phyloP scores from a whole-genome alignment of 92 coral and sea anemone species.

The Siderastrea radians region DNA sequence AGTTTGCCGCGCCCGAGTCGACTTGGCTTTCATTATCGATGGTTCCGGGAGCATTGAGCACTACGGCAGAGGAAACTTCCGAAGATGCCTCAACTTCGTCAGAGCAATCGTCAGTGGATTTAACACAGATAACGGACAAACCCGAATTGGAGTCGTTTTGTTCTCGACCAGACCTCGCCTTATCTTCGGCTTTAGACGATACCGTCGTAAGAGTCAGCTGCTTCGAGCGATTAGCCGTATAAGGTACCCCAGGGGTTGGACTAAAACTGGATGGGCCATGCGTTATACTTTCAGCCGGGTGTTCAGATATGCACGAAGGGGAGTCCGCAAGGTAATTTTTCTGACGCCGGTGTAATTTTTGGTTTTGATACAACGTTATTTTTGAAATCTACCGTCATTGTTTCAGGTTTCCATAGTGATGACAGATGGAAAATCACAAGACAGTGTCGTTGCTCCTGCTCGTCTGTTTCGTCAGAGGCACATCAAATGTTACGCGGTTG shows the following conservation, averaged over 20 bases:
- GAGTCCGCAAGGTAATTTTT: conserved; percentile 55
- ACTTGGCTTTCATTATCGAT: conserved; percentile 83
- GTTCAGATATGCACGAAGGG: conserved; percentile 60
- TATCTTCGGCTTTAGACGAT: conserved; percentile 50
- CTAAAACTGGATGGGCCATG: conserved; percentile 72
- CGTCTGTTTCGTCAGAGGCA: conserved; percentile 54
- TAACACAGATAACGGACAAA: conserved; percentile 45
- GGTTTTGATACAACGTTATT: neutral
- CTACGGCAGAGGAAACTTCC: conserved; percentile 76
- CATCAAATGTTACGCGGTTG: conserved; percentile 79
- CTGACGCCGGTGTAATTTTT: neutral
- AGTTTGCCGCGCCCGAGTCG: conserved; percentile 27
- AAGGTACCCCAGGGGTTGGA: conserved; percentile 66
- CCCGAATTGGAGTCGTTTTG: conserved; percentile 39
- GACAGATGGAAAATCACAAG: conserved; percentile 77
- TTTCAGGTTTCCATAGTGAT: conserved; percentile 61
- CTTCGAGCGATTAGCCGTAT: conserved; percentile 45
- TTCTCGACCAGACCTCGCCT: conserved; percentile 46
- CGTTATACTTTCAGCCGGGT: conserved; percentile 26
- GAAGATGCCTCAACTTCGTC: conserved; percentile 75
- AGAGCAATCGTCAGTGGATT: conserved; percentile 72
- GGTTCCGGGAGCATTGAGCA: conserved; percentile 82
- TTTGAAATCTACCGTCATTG: neutral
- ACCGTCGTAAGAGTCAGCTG: conserved; percentile 28
- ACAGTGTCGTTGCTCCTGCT: conserved; percentile 58